phyloP scores from a whole-genome alignment of 2,797 vertebrate species.

The Malurus leucopterus region DNA sequence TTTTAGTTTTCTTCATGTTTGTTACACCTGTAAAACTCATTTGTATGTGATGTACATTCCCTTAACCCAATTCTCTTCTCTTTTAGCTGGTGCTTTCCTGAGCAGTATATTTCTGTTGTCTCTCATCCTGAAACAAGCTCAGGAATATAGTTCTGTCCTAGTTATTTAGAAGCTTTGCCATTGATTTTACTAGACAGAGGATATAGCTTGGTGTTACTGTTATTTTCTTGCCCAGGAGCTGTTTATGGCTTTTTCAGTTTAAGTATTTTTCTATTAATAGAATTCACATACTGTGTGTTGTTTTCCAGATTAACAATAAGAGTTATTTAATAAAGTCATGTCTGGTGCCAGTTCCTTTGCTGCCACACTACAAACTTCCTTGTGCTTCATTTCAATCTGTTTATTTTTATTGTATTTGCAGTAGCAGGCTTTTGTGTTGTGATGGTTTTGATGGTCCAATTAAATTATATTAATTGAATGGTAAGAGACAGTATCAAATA shows the following conservation, averaged over 20 bases:
- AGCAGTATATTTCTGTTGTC: not conserved
- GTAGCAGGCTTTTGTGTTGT: not conserved
- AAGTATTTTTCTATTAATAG: slow-evolving; percentile 3
- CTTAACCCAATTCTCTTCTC: fast-evolving
- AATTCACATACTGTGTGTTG: not conserved
- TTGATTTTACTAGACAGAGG: not conserved
- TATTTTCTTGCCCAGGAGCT: not conserved
- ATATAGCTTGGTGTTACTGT: not conserved
- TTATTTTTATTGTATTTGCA: not conserved
- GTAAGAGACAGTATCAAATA: not conserved
- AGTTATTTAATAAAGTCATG: not conserved
- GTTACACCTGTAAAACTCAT: not conserved
- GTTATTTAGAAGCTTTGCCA: not conserved
- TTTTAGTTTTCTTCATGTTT: not conserved
- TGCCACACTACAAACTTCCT: not conserved
- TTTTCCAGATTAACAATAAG: not conserved
- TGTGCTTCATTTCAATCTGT: not conserved
- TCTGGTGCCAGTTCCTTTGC: not conserved
- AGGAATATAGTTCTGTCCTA: not conserved
- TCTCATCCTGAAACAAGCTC: not conserved
- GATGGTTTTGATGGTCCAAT: not conserved
- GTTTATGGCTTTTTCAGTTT: not conserved
- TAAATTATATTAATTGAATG: not conserved
- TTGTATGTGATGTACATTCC: not conserved
- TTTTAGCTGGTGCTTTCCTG: not conserved